Base-by-base conservation (phyloP, 35 echinoderm and acorn worm genomes). In the Diadema setosum region DNA sequence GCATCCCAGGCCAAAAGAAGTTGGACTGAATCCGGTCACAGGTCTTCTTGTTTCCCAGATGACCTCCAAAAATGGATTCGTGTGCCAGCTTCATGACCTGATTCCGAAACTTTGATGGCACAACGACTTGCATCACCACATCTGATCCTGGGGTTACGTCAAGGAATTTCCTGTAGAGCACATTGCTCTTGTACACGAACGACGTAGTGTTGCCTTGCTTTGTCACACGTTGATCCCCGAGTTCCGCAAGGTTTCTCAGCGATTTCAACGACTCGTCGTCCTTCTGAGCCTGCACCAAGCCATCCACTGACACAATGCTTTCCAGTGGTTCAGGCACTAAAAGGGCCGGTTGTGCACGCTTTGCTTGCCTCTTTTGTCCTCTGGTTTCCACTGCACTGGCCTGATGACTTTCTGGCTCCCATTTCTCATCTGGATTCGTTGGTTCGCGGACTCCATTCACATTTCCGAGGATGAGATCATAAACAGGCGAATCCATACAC, bases 401-500 rank as follows among this genome's bases (percentile, higher is more conserved):
- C 74, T 86, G n/a, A 14, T 16, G 57, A 65, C 32, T 70, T 86
- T 30, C 4, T 3, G 7, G 17, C 23, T 25, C 23, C 83, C 89
- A 91, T 20, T 49, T 30, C 41, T 17, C 14, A 40, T 93, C 57
- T 20, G 91, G 91, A 35, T 87, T 39, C 18, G 80, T 61, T 18
- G 91, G 74, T 4, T 34, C 55, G 46, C 91, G 42, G 0, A 56
- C 76, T 4, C 74, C 83, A 2, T 86, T 27, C 44, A 93, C 42
- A 39, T 93, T 93, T 23, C 91, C 91, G 21, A 93, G n/a, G 30
- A 89, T 59, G 27, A 93, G 41, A 88, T 93, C 91, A 84, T 93
- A 89, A 6, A 93, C 39, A 39, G 91, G 91, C 42, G n/a, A 87
- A 8, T 70, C 14, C 86, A 93, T 84, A 32, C 78, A 56, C 34